A percentile compares a stretch with the other conserved stretches of the same genome.
phyloP scores from a whole-genome alignment of 2,797 vertebrate genomes.

The Thamnophis elegans region DNA sequence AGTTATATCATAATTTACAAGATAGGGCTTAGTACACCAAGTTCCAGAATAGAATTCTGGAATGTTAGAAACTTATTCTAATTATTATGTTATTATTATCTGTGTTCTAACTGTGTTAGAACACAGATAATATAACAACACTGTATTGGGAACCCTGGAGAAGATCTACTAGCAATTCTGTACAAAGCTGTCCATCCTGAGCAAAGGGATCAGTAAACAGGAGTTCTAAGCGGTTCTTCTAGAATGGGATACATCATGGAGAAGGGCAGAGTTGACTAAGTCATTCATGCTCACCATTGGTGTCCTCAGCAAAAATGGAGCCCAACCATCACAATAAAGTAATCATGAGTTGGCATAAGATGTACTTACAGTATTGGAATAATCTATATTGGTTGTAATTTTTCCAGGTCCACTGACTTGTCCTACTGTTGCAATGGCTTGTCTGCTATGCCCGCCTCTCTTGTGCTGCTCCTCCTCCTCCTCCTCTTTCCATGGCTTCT shows the following conservation, averaged over 20 bases:
- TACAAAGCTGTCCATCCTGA: not conserved
- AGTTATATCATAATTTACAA: not conserved
- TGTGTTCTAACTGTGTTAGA: not conserved
- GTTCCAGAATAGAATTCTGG: not conserved
- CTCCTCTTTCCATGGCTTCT: no score
- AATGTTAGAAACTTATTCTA: not conserved
- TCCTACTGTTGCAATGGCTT: conserved; percentile 37
- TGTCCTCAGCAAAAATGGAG: not conserved
- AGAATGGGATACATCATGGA: not conserved
- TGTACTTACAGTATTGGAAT: not conserved
- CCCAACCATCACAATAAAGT: not conserved
- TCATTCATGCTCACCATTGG: not conserved
- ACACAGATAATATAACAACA: not conserved
- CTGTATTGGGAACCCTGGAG: not conserved
- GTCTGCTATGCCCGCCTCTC: not conserved
- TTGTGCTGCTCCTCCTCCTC: no score
- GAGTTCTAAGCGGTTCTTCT: not conserved
- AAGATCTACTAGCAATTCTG: not conserved
- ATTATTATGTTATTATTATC: no score
- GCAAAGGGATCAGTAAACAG: no score
- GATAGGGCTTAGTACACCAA: not conserved
- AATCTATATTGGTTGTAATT: not conserved
- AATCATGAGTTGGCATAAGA: not conserved
- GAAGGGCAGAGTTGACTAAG: not conserved
- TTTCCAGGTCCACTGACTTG: not conserved